Evolutionary conservation across 2,797 vertebrate genomes (phyloP).

Genomic region (Enteromius paludinosus): DNA sequence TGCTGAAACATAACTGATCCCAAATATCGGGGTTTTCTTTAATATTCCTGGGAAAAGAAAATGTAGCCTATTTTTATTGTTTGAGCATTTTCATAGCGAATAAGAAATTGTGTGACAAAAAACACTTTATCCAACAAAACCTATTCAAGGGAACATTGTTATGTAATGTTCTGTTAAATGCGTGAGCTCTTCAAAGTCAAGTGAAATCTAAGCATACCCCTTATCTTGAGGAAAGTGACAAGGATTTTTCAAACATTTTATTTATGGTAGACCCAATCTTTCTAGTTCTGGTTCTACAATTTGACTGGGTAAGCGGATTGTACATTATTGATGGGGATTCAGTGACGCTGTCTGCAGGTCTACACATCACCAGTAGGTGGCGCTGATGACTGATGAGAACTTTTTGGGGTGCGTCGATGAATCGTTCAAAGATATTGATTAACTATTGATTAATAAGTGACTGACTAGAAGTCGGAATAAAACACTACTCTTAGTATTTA

Average conservation of each 20-base stretch:
- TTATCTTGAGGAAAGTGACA: neutral
- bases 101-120: neutral
- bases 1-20: neutral
- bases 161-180: neutral
- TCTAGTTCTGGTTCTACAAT: neutral
- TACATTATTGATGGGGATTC: neutral
- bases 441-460: neutral
- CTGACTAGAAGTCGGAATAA: neutral
- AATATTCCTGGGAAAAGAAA: conserved; percentile 19
- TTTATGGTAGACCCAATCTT: neutral
- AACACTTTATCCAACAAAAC: no score
- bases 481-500: neutral
- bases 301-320: neutral
- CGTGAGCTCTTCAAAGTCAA: neutral
- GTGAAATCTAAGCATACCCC: neutral
- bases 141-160: neutral
- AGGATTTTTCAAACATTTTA: neutral
- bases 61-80: neutral
- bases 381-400: no score
- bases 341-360: neutral
- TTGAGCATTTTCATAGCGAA: neutral
- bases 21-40: neutral
- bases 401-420: neutral
- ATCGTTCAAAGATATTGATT: neutral
- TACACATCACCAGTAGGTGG: neutral